Conservation (phyloP, 2,113 vertebrate species). For the Mola mola region DNA sequence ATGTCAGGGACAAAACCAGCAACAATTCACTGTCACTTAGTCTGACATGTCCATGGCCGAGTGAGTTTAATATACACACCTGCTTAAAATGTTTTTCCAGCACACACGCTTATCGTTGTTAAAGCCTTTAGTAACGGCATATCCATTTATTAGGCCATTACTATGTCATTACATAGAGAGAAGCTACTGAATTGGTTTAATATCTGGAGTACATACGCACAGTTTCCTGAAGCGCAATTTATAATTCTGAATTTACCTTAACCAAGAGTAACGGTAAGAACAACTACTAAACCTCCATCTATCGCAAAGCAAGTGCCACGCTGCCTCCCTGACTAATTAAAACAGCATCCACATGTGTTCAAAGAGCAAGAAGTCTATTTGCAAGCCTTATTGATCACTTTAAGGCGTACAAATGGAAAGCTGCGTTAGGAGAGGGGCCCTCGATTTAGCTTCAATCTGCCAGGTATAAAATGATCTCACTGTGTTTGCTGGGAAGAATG, state of each 20-base stretch:
- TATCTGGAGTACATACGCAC: conserved; percentile 54
- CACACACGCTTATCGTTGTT: conserved; percentile 17
- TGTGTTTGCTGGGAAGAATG: conserved; percentile 89
- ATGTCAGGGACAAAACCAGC: too few species aligned
- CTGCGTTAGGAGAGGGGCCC: conserved; percentile 76
- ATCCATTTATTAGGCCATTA: conserved; percentile 37
- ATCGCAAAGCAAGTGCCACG: conserved; percentile 42
- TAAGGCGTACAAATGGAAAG: conserved; percentile 81
- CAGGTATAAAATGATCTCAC: conserved; percentile 88
- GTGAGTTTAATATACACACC: conserved; percentile 22
- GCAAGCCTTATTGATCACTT: conserved; percentile 79
- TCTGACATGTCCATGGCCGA: conserved; percentile 14
- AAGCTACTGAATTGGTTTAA: conserved; percentile 58
- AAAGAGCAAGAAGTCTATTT: conserved; percentile 80
- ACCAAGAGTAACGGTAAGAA: conserved; percentile 64
- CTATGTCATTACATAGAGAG: conserved; percentile 52
- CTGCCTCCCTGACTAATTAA: conserved; percentile 78
- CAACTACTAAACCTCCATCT: conserved; percentile 54
- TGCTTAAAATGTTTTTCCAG: conserved; percentile 33
- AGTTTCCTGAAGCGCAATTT: conserved; percentile 52
- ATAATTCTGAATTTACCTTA: conserved; percentile 68
- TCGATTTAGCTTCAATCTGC: conserved; percentile 86
- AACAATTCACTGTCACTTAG: conserved; percentile 36
- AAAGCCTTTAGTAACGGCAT: conserved; percentile 38
- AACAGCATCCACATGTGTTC: conserved; percentile 73